Percentiles rank a stretch among this genome's conserved stretches.
Conservation (phyloP, 2,113 vertebrate species). For the Patagioenas fasciata region DNA sequence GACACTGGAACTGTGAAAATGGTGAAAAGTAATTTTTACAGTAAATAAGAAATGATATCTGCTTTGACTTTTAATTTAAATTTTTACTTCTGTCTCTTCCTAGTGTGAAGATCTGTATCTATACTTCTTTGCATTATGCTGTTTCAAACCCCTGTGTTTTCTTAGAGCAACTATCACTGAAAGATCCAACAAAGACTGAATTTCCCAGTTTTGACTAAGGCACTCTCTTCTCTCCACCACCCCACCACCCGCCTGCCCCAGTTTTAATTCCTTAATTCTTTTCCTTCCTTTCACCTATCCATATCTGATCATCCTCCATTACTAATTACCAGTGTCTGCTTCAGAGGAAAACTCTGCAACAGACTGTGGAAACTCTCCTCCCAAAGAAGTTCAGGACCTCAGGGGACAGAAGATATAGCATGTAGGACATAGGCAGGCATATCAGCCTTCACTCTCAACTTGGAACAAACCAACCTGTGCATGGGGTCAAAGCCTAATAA, state of each 20-base stretch:
- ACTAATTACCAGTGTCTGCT: background rate
- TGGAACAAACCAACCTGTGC: background rate
- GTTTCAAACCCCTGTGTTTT: background rate
- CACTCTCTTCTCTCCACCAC: background rate
- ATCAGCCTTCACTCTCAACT: background rate
- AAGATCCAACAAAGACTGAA: background rate
- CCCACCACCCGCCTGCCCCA: too few relatives aligned
- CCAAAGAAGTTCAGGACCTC: background rate
- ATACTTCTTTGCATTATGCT: background rate
- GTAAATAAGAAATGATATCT: background rate
- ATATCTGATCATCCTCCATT: background rate
- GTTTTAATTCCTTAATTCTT: background rate
- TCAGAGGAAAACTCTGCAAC: background rate
- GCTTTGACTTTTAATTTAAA: background rate
- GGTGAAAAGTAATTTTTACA: background rate
- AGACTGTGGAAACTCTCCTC: background rate
- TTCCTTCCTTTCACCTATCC: background rate
- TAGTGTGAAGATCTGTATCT: background rate
- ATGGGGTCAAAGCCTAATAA: background rate
- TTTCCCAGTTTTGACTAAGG: background rate
- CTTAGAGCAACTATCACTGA: background rate
- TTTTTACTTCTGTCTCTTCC: background rate
- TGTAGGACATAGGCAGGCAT: background rate
- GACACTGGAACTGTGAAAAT: background rate
- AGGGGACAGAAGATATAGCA: background rate